A percentile compares a stretch with the other conserved stretches of the same genome.
These are phyloP conservation scores for Hydrozoanthus gracilis DNA, from an alignment of 92 coral and sea anemone species.

Conservation along the genomic window DNA sequence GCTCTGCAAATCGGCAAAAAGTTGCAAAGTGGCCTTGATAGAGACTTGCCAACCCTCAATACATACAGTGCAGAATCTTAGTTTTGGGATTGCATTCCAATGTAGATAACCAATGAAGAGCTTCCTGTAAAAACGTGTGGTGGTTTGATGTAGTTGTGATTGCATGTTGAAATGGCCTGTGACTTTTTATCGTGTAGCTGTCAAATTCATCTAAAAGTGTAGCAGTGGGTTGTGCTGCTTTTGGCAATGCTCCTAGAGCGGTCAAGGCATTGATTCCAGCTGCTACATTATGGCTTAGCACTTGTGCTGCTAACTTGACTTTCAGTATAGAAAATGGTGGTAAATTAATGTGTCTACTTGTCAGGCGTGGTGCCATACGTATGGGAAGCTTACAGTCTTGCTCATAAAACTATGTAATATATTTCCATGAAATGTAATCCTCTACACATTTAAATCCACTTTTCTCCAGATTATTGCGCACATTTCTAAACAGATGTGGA, in stretches of 20 bases:
- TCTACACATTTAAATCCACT: neutral
- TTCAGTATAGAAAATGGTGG: conserved; percentile 35
- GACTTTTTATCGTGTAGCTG: conserved; percentile 11
- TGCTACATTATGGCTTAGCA: conserved; percentile 38
- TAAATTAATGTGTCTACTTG: conserved; percentile 30
- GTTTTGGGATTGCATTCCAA: neutral
- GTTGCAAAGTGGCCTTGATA: neutral
- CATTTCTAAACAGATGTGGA: conserved; percentile 27
- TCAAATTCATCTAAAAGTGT: conserved; percentile 10
- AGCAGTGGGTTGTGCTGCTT: conserved; percentile 25
- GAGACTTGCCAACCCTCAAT: neutral
- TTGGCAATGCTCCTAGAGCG: conserved; percentile 31
- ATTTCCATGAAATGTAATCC: conserved; percentile 25
- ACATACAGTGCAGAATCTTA: neutral
- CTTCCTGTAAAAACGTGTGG: neutral
- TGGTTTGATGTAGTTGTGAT: neutral
- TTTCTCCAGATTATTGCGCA: conserved; percentile 42
- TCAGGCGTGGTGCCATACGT: conserved; percentile 17
- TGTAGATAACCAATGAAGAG: neutral
- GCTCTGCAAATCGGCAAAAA: too few relatives aligned
- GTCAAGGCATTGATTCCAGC: conserved; percentile 40
- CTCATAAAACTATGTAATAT: conserved; percentile 10
- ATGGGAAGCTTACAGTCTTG: conserved; percentile 8
- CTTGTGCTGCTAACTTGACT: conserved; percentile 50
- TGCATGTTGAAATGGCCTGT: neutral